These are phyloP conservation scores for Thaleichthys pacificus DNA, from an alignment of 2,797 vertebrate genomes.

Conservation along the genomic window DNA sequence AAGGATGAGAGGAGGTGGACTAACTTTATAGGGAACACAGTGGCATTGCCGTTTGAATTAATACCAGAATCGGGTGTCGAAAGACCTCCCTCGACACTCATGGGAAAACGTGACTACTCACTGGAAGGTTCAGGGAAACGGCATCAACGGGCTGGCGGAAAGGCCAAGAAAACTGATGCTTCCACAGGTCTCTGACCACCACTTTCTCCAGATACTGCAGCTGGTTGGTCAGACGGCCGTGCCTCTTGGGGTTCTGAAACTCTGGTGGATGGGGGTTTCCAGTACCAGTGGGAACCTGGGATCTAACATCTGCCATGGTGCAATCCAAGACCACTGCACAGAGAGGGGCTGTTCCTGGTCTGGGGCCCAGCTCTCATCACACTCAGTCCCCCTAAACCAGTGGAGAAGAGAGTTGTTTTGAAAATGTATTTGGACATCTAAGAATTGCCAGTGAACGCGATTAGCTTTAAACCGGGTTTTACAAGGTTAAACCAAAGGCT, in stretches of 20 bases:
- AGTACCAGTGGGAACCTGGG: constrained; percentile 48
- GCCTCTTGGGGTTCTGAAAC: constrained; percentile 76
- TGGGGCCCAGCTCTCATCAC: constrained; percentile 51
- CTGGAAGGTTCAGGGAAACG: constrained; percentile 83
- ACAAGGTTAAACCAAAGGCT: too few species aligned
- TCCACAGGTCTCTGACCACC: constrained; percentile 86
- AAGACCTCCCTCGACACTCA: too few species aligned
- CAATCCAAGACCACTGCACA: constrained; percentile 14
- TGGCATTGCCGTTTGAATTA: background rate
- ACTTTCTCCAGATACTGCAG: constrained; percentile 88
- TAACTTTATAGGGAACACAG: constrained; percentile 6
- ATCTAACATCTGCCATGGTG: constrained; percentile 77
- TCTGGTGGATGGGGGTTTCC: constrained; percentile 88
- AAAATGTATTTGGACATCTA: constrained; percentile 14
- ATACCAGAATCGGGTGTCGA: background rate
- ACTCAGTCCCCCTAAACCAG: constrained; percentile 52
- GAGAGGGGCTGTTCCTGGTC: constrained; percentile 18
- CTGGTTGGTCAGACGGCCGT: constrained; percentile 85
- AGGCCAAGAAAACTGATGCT: constrained; percentile 90
- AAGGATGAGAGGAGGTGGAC: background rate
- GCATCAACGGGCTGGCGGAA: constrained; percentile 93
- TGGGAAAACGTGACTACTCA: constrained; percentile 67
- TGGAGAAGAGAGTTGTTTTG: constrained; percentile 26
- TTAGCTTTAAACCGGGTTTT: background rate
- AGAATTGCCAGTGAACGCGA: background rate